Evolutionary conservation across 1,140 invertebrate species (phyloP).

Genomic region (Drosophila nigrodunni): DNA sequence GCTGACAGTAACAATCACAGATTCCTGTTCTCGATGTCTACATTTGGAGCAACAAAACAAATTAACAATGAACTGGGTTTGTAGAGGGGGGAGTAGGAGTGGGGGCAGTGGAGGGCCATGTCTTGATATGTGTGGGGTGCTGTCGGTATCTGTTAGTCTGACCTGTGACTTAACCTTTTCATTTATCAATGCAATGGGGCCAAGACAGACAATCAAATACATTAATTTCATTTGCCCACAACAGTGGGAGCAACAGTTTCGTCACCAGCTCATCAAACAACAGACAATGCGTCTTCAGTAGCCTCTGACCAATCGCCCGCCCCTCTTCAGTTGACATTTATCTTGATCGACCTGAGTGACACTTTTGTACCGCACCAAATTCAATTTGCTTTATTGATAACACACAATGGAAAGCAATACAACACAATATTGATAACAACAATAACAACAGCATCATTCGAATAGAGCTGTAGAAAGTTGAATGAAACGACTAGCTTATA

Average conservation of each 20-base stretch:
- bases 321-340: slow-evolving; percentile 59
- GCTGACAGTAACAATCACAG: slow-evolving; percentile 53
- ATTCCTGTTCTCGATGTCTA: slow-evolving; percentile 26
- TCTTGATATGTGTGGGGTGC: not conserved
- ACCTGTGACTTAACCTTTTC: slow-evolving; percentile 60
- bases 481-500: too few species aligned
- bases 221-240: slow-evolving; percentile 68
- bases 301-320: slow-evolving; percentile 13
- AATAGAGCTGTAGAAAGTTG: too few species aligned
- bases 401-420: slow-evolving; percentile 62
- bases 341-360: slow-evolving; percentile 76
- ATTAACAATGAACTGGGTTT: slow-evolving; percentile 27
- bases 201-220: slow-evolving; percentile 49
- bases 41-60: slow-evolving; percentile 63
- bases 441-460: not conserved
- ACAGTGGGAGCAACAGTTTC: slow-evolving; percentile 44
- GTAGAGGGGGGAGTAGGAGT: not conserved
- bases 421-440: slow-evolving; percentile 57
- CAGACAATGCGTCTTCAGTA: slow-evolving; percentile 47
- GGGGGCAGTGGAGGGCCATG: too few species aligned
- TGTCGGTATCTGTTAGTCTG: slow-evolving; percentile 26
- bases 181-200: slow-evolving; percentile 60
- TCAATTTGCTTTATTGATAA: slow-evolving; percentile 80
- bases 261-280: slow-evolving; percentile 55
- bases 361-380: slow-evolving; percentile 72